Evolutionary conservation across 2,888 invertebrate genomes (phyloP).

Genomic region (Criorhina ranunculi): DNA sequence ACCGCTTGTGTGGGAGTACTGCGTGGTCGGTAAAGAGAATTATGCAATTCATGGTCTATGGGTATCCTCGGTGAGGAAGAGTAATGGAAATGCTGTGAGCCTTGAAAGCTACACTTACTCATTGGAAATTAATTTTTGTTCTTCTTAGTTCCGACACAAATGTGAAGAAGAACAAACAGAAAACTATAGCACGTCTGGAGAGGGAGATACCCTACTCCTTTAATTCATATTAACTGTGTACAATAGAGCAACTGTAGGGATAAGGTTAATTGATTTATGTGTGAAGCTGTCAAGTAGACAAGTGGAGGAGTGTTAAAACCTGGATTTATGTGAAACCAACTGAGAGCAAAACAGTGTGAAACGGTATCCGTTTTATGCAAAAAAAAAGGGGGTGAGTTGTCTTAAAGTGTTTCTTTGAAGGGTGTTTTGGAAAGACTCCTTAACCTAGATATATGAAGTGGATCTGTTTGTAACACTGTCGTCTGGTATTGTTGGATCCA

Average conservation of each 20-base stretch:
- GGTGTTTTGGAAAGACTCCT: too few relatives aligned
- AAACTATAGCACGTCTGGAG: slow-evolving; percentile 7
- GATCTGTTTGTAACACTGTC: too few relatives aligned
- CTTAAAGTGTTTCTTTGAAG: too few relatives aligned
- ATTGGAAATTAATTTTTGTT: slow-evolving; percentile 5
- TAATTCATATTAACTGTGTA: slow-evolving; percentile 10
- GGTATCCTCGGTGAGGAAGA: slow-evolving; percentile 13
- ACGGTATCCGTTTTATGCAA: too few relatives aligned
- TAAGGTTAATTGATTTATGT: slow-evolving; percentile 30
- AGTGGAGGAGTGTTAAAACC: not conserved
- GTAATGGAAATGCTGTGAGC: slow-evolving; percentile 45
- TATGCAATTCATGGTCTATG: not conserved
- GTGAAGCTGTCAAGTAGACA: slow-evolving; percentile 15
- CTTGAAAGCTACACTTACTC: slow-evolving; percentile 45
- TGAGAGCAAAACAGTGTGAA: too few relatives aligned
- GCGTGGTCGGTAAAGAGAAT: not conserved
- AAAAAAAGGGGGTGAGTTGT: too few relatives aligned
- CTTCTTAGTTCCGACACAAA: slow-evolving; percentile 3
- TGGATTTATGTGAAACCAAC: too few relatives aligned
- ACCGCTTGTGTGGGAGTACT: slow-evolving; percentile 15
- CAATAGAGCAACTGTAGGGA: slow-evolving; percentile 19
- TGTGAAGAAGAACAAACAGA: slow-evolving; percentile 5
- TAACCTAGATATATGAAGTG: too few relatives aligned
- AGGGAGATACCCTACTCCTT: slow-evolving; percentile 6
- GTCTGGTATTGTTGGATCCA: too few relatives aligned